phyloP scores from a whole-genome alignment of 2,797 vertebrate genomes.

The Heliangelus exortis region DNA sequence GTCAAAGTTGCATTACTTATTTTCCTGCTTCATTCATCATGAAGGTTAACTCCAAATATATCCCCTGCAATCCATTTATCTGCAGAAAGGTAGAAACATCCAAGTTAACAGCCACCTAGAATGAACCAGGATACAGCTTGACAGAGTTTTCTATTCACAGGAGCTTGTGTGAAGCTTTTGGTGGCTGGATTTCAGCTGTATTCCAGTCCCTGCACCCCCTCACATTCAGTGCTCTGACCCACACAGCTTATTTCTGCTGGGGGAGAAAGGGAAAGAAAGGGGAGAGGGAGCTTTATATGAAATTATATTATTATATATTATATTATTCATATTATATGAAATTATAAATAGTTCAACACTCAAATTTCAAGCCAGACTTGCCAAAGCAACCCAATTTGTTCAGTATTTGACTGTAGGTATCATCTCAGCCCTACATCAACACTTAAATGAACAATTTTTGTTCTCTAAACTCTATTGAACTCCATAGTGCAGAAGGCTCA shows the following conservation, averaged over 20 bases:
- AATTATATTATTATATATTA: too few species aligned
- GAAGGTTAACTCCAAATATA: background rate
- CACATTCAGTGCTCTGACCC: background rate
- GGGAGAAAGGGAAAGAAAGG: rapidly evolving
- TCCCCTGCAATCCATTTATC: background rate
- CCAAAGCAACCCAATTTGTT: background rate
- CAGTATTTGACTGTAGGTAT: background rate
- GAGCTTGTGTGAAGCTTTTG: background rate
- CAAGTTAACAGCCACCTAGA: background rate
- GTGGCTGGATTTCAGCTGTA: background rate
- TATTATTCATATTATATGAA: too few species aligned
- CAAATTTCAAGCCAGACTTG: background rate
- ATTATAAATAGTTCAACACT: background rate
- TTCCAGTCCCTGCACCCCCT: background rate
- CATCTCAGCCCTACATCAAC: background rate
- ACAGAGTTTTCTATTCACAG: background rate
- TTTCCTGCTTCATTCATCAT: background rate
- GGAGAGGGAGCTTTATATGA: rapidly evolving
- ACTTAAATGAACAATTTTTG: background rate
- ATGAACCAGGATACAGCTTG: background rate
- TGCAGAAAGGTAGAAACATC: background rate
- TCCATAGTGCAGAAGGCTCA: rapidly evolving
- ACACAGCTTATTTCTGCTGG: background rate
- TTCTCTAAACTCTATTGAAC: background rate
- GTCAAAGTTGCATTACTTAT: background rate